Base-by-base conservation (phyloP, 2,113 vertebrate genomes). In the Dascyllus trimaculatus region DNA sequence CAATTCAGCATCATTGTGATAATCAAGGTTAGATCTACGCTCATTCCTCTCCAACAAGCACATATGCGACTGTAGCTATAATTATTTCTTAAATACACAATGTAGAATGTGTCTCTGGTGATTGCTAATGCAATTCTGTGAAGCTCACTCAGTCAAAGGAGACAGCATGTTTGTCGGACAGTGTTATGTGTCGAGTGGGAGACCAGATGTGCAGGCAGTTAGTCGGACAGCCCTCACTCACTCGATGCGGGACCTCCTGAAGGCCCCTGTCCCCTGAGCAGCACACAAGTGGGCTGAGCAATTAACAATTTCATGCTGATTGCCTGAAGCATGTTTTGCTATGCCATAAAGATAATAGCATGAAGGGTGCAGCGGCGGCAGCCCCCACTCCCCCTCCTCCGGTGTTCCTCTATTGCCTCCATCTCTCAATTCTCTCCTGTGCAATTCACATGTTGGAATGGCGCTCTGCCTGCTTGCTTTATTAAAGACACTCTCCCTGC, bases 291-390 rank as follows among this genome's bases (percentile, higher is more conserved):
- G 93, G 96, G 95, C 78, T 93, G 92, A 94, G 96, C 96, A 96
- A 98, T 97, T 96, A 97, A 94, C 93, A 95, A 96, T 95, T 96
- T 96, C 96, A 95, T 91, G 95, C 95, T 95, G 95, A 96, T 95
- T 96, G 96, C 96, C 97, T 94, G 94, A 92, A 96, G 96, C 95
- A 89, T 93, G 95, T 94, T 96, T 95, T 94, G 92, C 94, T 93
- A 83, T 67, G 94, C 95, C 94, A 96, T 95, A 94, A 96, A 96
- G 95, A 95, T 94, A 96, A 96, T 68, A 94, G 95, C 95, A 95
- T 91, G 90, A 93, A 82, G 66, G 94, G 93, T 81, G 81, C 74
- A 90, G 89, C 68, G 80, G 91, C 89, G 81, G 89, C 84, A 77
- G 92, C 81, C 75, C 81, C 84, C 65, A 38, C 54, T 59, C 85